phyloP scores from a whole-genome alignment of 2,797 vertebrate species.

The Leuciscus waleckii region DNA sequence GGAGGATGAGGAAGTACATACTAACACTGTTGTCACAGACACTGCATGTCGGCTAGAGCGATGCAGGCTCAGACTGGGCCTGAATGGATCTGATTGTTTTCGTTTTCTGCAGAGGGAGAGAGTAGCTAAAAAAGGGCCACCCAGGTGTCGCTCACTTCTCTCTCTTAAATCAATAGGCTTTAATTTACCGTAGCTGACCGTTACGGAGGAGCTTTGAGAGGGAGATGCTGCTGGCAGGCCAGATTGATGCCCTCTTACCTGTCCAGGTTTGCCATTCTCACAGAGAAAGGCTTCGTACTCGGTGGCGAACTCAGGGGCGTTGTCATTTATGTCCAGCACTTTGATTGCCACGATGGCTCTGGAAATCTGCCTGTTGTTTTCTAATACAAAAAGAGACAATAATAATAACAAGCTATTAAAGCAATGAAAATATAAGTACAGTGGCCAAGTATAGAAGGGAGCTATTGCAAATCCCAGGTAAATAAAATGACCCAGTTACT shows the following conservation, averaged over 20 bases:
- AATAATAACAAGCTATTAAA: constrained; percentile 36
- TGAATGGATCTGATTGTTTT: constrained; percentile 77
- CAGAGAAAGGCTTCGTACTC: constrained; percentile 95
- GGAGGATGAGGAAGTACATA: constrained; percentile 63
- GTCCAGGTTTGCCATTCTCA: constrained; percentile 96
- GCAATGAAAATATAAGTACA: constrained; percentile 59
- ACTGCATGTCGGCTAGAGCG: neutral
- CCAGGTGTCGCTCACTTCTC: constrained; percentile 71
- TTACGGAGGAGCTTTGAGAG: constrained; percentile 65
- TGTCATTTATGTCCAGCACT: constrained; percentile 98
- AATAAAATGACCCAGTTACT: constrained; percentile 70
- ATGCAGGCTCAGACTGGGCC: constrained; percentile 73
- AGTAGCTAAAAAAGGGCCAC: constrained; percentile 55
- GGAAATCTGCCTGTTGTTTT: constrained; percentile 97
- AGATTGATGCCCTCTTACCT: constrained; percentile 80
- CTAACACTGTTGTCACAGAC: constrained; percentile 63
- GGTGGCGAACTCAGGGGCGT: constrained; percentile 93
- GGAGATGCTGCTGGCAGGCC: neutral
- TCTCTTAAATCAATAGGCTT: constrained; percentile 75
- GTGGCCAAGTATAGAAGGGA: constrained; percentile 30
- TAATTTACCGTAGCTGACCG: constrained; percentile 76
- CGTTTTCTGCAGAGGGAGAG: constrained; percentile 51
- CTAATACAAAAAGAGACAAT: constrained; percentile 77
- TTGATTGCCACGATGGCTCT: constrained; percentile 93
- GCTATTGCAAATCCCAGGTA: constrained; percentile 65